Evolutionary conservation across 2,113 vertebrate genomes (phyloP).

Genomic region (Proteles cristata): DNA sequence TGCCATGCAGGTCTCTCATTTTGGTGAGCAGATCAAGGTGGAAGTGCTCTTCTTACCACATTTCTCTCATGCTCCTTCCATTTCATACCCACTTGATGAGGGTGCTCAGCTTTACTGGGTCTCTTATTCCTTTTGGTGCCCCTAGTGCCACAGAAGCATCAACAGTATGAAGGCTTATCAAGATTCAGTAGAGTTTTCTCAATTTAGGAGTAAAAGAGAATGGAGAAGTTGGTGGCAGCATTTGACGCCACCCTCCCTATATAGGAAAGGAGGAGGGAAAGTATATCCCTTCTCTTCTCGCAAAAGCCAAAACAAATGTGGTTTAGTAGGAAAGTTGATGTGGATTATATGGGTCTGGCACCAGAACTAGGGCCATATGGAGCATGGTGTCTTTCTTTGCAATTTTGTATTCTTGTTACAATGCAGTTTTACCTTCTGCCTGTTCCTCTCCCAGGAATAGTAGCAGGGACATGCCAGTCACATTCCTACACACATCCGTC

Average conservation of each 20-base stretch:
- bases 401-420: conserved; percentile 64
- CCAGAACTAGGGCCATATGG: conserved; percentile 57
- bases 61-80: neutral
- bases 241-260: neutral
- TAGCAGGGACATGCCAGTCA: conserved; percentile 6
- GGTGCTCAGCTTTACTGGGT: no score
- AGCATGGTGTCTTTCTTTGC: conserved; percentile 36
- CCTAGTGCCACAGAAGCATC: neutral
- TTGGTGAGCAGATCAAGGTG: rapidly evolving
- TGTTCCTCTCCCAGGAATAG: conserved; percentile 57
- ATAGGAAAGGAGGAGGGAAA: neutral
- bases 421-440: neutral
- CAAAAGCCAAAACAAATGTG: conserved; percentile 17
- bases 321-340: conserved; percentile 6
- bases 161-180: neutral
- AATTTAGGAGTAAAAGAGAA: neutral
- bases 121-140: neutral
- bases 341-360: conserved; percentile 45
- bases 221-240: neutral
- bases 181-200: neutral
- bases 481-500: neutral
- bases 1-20: neutral
- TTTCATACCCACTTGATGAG: neutral
- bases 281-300: neutral
- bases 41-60: neutral